These are phyloP conservation scores for Rutilus rutilus DNA, from an alignment of 2,113 vertebrate species.

Conservation along the genomic window DNA sequence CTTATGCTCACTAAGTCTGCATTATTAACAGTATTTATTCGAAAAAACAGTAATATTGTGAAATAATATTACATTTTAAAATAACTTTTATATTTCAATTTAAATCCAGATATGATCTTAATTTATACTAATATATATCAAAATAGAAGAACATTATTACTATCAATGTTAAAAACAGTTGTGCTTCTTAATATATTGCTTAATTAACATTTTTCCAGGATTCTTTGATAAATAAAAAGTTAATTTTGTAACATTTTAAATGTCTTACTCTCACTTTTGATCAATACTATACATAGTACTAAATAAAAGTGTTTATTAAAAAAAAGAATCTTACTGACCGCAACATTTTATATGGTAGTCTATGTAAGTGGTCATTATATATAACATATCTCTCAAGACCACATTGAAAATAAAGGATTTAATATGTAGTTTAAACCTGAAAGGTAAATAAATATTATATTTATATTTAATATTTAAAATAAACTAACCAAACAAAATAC, in stretches of 20 bases:
- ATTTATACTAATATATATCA: no score
- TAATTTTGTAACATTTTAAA: no score
- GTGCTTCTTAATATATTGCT: background rate
- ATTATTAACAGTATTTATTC: background rate
- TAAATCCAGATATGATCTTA: no score
- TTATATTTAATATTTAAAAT: no score
- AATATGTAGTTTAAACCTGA: background rate
- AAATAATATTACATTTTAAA: background rate
- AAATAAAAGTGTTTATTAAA: background rate
- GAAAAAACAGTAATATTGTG: background rate
- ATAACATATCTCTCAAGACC: no score
- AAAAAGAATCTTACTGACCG: no score
- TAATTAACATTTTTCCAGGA: background rate
- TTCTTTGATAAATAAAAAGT: no score
- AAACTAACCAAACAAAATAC: background rate
- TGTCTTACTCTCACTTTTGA: no score
- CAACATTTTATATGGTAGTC: background rate
- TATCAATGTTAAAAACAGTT: no score
- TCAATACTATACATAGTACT: no score
- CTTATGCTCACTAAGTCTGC: background rate
- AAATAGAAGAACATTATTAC: no score
- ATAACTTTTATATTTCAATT: background rate
- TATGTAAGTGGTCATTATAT: background rate
- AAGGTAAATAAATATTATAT: background rate
- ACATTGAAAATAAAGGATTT: background rate